phyloP scores from a whole-genome alignment of 2,888 invertebrate species.

The Odontomyia ornata region DNA sequence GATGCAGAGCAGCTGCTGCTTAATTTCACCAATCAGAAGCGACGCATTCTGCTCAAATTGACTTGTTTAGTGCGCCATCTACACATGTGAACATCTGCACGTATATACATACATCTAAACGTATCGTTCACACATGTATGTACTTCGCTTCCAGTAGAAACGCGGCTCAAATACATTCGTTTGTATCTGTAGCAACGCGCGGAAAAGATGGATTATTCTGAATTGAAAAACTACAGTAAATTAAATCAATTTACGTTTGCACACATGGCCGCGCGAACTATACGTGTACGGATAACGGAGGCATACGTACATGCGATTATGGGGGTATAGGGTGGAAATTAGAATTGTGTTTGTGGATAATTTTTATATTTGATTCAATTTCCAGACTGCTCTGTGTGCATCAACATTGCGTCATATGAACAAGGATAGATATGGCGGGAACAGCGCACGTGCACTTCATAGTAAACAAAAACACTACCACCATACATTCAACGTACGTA shows the following conservation, averaged over 20 bases:
- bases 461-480: constrained; percentile 29
- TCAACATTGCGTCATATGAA: constrained; percentile 44
- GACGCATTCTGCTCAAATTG: constrained; percentile 34
- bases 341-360: neutral
- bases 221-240: constrained; percentile 27
- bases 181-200: neutral
- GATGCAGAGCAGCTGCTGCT: constrained; percentile 48
- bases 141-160: no score
- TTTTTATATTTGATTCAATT: neutral
- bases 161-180: neutral
- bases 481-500: neutral
- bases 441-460: constrained; percentile 47
- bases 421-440: constrained; percentile 24
- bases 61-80: constrained; percentile 24
- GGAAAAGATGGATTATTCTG: constrained; percentile 31
- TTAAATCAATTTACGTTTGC: constrained; percentile 34
- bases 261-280: neutral
- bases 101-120: no score
- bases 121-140: neutral
- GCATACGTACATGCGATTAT: neutral
- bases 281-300: neutral
- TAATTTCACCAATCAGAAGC: constrained; percentile 50
- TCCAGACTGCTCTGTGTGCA: neutral
- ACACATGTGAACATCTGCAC: constrained; percentile 12
- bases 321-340: neutral